These are phyloP conservation scores for Polypterus senegalus DNA, from an alignment of 2,113 vertebrate species.

Conservation along the genomic window DNA sequence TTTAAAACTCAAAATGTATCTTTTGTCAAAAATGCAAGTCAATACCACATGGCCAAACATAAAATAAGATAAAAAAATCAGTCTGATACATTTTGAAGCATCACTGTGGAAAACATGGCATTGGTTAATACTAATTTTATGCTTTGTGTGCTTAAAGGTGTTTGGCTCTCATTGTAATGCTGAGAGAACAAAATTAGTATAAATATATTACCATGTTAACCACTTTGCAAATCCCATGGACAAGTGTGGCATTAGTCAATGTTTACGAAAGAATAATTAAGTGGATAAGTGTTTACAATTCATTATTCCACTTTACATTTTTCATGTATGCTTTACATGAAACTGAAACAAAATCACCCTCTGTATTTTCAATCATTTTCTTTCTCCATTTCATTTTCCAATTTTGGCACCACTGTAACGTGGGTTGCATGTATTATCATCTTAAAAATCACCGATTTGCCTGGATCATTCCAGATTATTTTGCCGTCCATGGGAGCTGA, in stretches of 20 bases:
- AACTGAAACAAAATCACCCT: not conserved
- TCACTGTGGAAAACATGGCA: slow-evolving; percentile 70
- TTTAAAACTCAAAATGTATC: slow-evolving; percentile 88
- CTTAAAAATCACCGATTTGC: too few species aligned
- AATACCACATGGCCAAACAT: slow-evolving; percentile 35
- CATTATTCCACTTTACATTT: slow-evolving; percentile 6
- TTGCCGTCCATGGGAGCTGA: slow-evolving; percentile 74
- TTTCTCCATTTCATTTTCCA: not conserved
- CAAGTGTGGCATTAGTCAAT: slow-evolving; percentile 44
- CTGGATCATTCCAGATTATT: not conserved
- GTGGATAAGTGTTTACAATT: slow-evolving; percentile 19
- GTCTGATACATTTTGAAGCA: slow-evolving; percentile 91
- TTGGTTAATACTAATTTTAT: slow-evolving; percentile 74
- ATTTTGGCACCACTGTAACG: too few species aligned
- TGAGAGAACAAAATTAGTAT: slow-evolving; percentile 78
- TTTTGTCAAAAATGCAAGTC: slow-evolving; percentile 43
- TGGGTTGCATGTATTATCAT: too few species aligned
- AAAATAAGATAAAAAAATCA: slow-evolving; percentile 27
- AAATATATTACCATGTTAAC: slow-evolving; percentile 63
- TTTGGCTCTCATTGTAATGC: slow-evolving; percentile 39
- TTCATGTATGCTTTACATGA: slow-evolving; percentile 12
- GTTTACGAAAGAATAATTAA: slow-evolving; percentile 19
- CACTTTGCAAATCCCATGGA: slow-evolving; percentile 68
- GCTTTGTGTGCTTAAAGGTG: slow-evolving; percentile 45
- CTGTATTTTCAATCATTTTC: not conserved